A percentile compares a stretch with the other conserved stretches of the same genome.
Conservation (phyloP, 2,797 vertebrate genomes). For the Artibeus lituratus region DNA sequence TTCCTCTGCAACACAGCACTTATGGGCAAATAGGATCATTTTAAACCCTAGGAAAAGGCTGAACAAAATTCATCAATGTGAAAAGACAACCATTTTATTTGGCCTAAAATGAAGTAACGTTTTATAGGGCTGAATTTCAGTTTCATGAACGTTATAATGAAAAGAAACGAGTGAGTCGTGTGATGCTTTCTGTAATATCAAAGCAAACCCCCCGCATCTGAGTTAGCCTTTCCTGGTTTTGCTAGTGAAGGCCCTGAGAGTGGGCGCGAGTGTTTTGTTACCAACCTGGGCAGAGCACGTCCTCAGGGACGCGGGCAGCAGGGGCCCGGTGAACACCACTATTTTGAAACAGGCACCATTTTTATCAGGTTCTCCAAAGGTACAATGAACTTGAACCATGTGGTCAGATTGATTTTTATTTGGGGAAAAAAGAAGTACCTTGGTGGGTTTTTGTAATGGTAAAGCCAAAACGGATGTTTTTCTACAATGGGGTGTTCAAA, state of each 20-base stretch:
- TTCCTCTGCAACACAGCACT: constrained; percentile 26
- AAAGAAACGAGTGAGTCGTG: constrained; percentile 47
- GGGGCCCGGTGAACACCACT: background rate
- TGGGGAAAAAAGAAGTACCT: fast-evolving
- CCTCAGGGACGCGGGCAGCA: background rate
- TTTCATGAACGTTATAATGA: constrained; percentile 37
- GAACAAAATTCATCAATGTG: constrained; percentile 45
- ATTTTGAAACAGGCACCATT: background rate
- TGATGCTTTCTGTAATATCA: constrained; percentile 38
- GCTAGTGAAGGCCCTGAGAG: background rate
- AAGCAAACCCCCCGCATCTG: background rate
- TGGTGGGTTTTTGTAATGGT: background rate
- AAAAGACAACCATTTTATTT: constrained; percentile 65
- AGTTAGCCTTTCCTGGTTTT: background rate
- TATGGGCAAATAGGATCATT: constrained; percentile 45
- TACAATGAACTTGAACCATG: background rate
- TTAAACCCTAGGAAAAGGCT: constrained; percentile 37
- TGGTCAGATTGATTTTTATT: background rate
- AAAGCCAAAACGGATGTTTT: background rate
- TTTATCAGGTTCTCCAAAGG: constrained; percentile 1
- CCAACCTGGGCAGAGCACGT: background rate
- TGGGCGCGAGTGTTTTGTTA: background rate
- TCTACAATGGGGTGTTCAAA: background rate
- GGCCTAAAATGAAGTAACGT: constrained; percentile 35
- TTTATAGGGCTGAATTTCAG: constrained; percentile 41